A percentile compares a stretch with the other conserved stretches of the same genome.
These are phyloP conservation scores for Buceros bicornis DNA, from an alignment of 2,797 vertebrate species.

Conservation along the genomic window DNA sequence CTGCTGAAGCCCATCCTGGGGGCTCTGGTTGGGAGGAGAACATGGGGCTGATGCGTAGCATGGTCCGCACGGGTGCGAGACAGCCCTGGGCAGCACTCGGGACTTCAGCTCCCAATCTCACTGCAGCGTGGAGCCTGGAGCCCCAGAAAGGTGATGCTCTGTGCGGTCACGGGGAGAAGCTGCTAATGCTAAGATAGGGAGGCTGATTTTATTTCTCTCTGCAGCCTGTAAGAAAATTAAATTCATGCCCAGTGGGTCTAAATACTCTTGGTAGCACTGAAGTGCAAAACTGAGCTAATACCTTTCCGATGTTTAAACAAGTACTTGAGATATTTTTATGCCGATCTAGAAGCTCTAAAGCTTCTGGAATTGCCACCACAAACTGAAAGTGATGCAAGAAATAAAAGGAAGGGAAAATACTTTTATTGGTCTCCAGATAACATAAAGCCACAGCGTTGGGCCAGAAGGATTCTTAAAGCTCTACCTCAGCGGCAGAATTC, in stretches of 20 bases:
- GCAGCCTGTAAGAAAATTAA: conserved; percentile 67
- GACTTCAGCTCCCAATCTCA: neutral
- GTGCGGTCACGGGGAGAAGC: neutral
- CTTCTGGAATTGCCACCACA: neutral
- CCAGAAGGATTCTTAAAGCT: neutral
- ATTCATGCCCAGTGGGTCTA: conserved; percentile 70
- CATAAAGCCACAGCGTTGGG: neutral
- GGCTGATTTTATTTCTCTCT: conserved; percentile 19
- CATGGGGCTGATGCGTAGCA: fast-evolving
- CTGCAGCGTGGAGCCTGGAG: neutral
- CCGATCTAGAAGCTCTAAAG: neutral
- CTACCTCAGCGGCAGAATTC: neutral
- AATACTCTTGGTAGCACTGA: conserved; percentile 47
- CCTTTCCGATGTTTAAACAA: conserved; percentile 67
- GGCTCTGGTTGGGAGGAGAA: neutral
- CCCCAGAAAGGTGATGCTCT: neutral
- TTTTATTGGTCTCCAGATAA: neutral
- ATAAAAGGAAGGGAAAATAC: neutral
- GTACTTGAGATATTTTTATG: conserved; percentile 26
- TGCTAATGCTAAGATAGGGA: neutral
- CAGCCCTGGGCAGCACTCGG: neutral
- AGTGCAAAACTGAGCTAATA: conserved; percentile 72
- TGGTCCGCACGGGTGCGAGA: fast-evolving
- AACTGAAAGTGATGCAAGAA: neutral
- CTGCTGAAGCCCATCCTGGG: neutral